These are phyloP conservation scores for Ptiloglossa arizonensis DNA, from an alignment of 1,140 invertebrate species.

Conservation along the genomic window DNA sequence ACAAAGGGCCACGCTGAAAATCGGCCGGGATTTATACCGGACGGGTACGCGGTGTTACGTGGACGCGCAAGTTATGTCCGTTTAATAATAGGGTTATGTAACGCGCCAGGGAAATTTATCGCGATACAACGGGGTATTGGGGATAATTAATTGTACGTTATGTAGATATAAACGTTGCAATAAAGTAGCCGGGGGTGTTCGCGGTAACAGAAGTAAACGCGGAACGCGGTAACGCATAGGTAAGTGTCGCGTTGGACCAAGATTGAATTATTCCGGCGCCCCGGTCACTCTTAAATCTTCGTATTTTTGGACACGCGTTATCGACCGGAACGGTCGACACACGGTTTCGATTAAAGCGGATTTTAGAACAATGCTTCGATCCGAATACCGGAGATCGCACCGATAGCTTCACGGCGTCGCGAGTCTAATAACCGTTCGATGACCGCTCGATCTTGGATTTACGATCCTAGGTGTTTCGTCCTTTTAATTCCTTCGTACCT, in stretches of 20 bases:
- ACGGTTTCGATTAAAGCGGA: no score
- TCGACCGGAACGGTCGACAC: no score
- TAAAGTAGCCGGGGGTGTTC: slow-evolving; percentile 8
- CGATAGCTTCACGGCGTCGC: no score
- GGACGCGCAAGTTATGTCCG: background rate
- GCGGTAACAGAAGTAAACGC: background rate
- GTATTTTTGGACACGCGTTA: no score
- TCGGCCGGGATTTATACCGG: background rate
- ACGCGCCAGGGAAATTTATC: slow-evolving; percentile 5
- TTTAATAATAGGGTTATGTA: slow-evolving; percentile 41
- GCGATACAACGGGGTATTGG: background rate
- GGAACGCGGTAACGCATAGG: background rate
- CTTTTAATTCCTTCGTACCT: no score
- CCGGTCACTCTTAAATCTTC: background rate
- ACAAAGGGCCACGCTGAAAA: slow-evolving; percentile 3
- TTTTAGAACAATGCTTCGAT: no score
- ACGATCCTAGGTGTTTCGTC: no score
- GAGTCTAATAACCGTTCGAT: no score
- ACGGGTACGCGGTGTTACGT: background rate
- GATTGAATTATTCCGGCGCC: background rate
- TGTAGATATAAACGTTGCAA: slow-evolving; percentile 22
- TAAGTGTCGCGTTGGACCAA: slow-evolving; percentile 12
- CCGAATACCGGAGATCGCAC: no score
- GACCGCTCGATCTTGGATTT: no score
- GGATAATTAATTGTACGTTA: slow-evolving; percentile 38